Base-by-base conservation (phyloP, 1,140 invertebrate genomes). In the Daktulosphaira vitifoliae region DNA sequence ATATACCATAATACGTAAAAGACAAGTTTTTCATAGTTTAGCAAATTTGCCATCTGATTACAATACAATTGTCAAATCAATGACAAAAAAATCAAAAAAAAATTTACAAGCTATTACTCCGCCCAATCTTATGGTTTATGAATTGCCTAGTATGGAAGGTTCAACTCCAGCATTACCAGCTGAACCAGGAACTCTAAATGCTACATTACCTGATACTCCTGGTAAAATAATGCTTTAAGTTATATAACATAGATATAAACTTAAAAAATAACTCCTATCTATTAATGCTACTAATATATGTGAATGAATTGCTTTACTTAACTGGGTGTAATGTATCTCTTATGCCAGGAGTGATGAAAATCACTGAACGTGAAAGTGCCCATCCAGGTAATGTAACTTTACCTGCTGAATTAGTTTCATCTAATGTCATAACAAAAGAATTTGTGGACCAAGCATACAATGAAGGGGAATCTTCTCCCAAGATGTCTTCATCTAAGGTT, bases 1-100 rank as follows among this genome's bases (percentile, higher is more conserved):
- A 23, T 99, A 99, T 77, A 98, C 95, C 5, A 98, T 99, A 67
- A 99, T 99, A 70, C 82, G 96, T 44, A 99, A 99, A 74, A 81
- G 96, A 23, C 89, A 94, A 74, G 92, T 98, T 51, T 99, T 99
- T 77, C 95, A 99, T 78, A 83, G 90, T 65, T 78, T 99, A 68
- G 92, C 94, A 13, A 99, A 97, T 79, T 77, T 99, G 64, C 92
- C 95, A 2, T 90, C 88, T 52, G 96, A 99, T 74, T 87, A 91
- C 73, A 81, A 82, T 11, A 86, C 89, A 53, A 97, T 98, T 71
- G 84, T 87, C 20, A 89, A 90, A 71, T 90, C 89, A 3, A 76
- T 94, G 18, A 87, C 81, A 66, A 84, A 81, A 62, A 82, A 86
- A 46, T 79, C 83, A 66, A 76, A 80, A 38, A 78, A 80, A 72